Evolutionary conservation across 2,113 vertebrate species (phyloP).

Genomic region (Sarotherodon lohbergeri): DNA sequence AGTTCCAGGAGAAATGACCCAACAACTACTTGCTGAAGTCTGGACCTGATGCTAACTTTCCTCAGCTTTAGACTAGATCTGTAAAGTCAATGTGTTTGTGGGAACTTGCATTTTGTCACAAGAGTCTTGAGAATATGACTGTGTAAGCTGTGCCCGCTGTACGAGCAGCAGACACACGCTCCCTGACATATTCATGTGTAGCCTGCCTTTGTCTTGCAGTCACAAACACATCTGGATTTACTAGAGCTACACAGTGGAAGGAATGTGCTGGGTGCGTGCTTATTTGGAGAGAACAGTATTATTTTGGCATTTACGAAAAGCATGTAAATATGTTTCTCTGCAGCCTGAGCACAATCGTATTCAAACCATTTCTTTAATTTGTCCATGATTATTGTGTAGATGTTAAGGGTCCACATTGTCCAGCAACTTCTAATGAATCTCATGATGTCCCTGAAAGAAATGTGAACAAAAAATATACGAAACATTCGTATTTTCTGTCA

Average conservation of each 20-base stretch:
- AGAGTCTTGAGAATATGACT: neutral
- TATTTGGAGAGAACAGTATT: neutral
- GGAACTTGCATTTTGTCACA: neutral
- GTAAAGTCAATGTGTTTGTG: neutral
- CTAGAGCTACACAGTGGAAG: neutral
- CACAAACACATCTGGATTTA: slow-evolving; percentile 40
- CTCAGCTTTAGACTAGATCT: neutral
- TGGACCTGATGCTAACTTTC: neutral
- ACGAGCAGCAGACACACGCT: neutral
- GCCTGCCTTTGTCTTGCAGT: neutral
- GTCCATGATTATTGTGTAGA: neutral
- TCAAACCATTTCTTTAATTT: neutral
- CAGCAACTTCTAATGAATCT: neutral
- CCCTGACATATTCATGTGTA: neutral
- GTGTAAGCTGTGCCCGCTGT: neutral
- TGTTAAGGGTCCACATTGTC: neutral
- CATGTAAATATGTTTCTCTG: neutral
- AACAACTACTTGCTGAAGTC: neutral
- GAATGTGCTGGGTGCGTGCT: neutral
- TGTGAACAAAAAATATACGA: neutral
- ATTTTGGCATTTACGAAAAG: neutral
- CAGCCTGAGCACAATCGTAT: neutral
- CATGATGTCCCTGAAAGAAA: neutral
- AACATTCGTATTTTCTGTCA: neutral
- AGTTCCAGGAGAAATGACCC: neutral